Conservation (phyloP, 2,797 vertebrate genomes). For the Xenopus petersii region DNA sequence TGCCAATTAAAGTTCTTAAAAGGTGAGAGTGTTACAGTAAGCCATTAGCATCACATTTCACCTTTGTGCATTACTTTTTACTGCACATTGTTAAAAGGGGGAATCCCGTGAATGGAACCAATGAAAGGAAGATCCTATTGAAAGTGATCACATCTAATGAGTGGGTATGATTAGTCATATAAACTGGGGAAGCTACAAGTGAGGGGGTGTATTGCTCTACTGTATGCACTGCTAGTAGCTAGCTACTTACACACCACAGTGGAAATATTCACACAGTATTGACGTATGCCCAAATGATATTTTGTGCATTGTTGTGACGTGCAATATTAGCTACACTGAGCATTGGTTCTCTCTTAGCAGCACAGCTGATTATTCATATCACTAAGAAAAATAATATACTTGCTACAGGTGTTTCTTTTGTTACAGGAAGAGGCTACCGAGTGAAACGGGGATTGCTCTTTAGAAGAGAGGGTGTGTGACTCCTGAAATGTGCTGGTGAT, state of each 20-base stretch:
- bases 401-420: not conserved
- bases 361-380: too few relatives aligned
- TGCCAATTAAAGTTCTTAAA: too few relatives aligned
- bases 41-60: not conserved
- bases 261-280: too few relatives aligned
- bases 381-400: too few relatives aligned
- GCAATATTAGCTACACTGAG: too few relatives aligned
- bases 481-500: too few relatives aligned
- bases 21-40: too few relatives aligned
- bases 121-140: conserved; percentile 7
- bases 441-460: not conserved
- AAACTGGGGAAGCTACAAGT: conserved; percentile 16
- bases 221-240: not conserved
- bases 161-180: conserved; percentile 26
- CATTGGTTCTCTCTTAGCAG: too few relatives aligned
- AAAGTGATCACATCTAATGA: not conserved
- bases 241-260: not conserved
- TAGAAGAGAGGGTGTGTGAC: not conserved
- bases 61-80: not conserved
- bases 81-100: not conserved
- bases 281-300: too few relatives aligned
- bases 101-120: conserved; percentile 21
- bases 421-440: not conserved
- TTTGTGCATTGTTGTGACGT: too few relatives aligned
- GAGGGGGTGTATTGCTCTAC: conserved; percentile 26